Evolutionary conservation across 1,140 invertebrate genomes (phyloP).

Genomic region (Diachasmimorpha longicaudata): DNA sequence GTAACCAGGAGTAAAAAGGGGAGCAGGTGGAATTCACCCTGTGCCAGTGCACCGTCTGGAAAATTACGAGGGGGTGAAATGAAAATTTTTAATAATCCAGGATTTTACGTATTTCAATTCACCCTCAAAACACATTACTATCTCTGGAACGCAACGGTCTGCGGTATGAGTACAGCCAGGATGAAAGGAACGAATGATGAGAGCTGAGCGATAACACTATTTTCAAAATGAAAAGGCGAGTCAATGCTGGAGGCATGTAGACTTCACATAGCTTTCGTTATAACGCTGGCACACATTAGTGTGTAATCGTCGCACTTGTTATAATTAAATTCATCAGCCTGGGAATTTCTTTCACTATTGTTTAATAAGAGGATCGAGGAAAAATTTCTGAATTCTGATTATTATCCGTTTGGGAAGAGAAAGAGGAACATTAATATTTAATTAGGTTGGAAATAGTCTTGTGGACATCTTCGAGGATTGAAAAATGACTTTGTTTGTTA

Average conservation of each 20-base stretch:
- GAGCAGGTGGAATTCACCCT: not conserved
- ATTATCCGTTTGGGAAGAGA: too few species aligned
- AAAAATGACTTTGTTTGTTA: too few species aligned
- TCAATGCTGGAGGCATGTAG: not conserved
- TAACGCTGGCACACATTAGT: not conserved
- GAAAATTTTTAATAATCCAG: not conserved
- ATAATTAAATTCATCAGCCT: not conserved
- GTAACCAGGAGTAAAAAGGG: not conserved
- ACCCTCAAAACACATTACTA: not conserved
- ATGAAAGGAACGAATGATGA: not conserved
- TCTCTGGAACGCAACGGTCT: not conserved
- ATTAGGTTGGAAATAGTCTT: too few species aligned
- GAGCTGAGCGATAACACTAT: not conserved
- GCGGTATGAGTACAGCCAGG: not conserved
- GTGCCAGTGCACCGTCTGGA: not conserved
- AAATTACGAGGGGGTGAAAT: not conserved
- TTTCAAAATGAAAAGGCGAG: constrained; percentile 7
- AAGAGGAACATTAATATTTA: too few species aligned
- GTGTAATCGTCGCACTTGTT: not conserved
- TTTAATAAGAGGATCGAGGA: too few species aligned
- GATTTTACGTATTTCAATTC: not conserved
- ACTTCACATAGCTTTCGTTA: not conserved
- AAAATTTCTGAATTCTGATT: too few species aligned
- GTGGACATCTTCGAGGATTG: too few species aligned
- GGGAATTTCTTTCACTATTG: not conserved